Conservation (phyloP, 2,797 vertebrate genomes). For the Tapirus indicus region DNA sequence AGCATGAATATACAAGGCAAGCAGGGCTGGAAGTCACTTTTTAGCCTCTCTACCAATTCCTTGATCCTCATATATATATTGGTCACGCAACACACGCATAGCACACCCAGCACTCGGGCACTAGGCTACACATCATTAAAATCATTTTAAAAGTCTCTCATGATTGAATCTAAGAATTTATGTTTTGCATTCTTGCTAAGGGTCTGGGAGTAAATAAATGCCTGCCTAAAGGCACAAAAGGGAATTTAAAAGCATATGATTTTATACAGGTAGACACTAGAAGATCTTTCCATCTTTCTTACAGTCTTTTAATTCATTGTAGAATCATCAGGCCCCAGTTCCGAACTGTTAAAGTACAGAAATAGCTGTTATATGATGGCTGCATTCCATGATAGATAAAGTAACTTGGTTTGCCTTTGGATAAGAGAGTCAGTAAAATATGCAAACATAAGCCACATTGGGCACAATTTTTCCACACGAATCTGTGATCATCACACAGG, state of each 20-base stretch:
- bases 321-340: not conserved
- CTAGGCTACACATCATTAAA: not conserved
- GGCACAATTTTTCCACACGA: not conserved
- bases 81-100: not conserved
- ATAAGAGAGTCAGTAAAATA: not conserved
- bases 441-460: not conserved
- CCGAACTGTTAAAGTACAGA: not conserved
- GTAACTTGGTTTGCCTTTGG: not conserved
- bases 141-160: conserved; percentile 14
- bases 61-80: not conserved
- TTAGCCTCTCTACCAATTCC: not conserved
- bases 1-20: not conserved
- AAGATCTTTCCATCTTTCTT: not conserved
- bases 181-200: not conserved
- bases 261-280: not conserved
- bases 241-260: not conserved
- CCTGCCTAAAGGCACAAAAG: not conserved
- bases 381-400: conserved; percentile 4
- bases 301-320: not conserved
- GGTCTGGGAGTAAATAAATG: not conserved
- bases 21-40: not conserved
- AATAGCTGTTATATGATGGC: not conserved
- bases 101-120: not conserved
- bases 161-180: conserved; percentile 17
- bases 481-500: not conserved